phyloP scores from a whole-genome alignment of 2,797 vertebrate genomes.

The Fistularia commersonii region DNA sequence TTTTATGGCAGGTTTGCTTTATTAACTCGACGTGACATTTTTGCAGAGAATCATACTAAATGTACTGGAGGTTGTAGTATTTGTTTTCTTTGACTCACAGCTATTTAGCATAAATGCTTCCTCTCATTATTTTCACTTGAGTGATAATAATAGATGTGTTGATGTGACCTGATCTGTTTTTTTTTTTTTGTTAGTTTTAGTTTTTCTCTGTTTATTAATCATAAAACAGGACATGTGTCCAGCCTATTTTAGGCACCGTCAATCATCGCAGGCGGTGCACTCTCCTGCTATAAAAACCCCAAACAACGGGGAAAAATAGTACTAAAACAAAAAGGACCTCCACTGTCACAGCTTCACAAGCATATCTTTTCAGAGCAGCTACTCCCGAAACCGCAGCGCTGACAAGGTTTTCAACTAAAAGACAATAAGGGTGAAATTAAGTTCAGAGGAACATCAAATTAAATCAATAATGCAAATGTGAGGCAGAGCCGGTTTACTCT shows the following conservation, averaged over 20 bases:
- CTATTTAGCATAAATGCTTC: constrained; percentile 37
- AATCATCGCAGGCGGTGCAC: constrained; percentile 23
- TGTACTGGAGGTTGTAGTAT: too few relatives aligned
- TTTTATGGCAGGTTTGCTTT: too few relatives aligned
- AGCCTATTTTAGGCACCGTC: constrained; percentile 50
- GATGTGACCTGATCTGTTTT: constrained; percentile 35
- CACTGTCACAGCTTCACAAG: constrained; percentile 26
- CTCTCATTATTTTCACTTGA: constrained; percentile 31
- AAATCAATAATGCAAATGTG: constrained; percentile 48
- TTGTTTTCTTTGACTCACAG: constrained; percentile 3
- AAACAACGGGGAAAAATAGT: not conserved
- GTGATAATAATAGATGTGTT: constrained; percentile 59
- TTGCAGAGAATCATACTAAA: too few relatives aligned
- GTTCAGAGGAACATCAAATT: constrained; percentile 36
- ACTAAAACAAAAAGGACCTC: constrained; percentile 10
- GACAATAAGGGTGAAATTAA: constrained; percentile 42
- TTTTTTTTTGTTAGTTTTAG: constrained; percentile 34
- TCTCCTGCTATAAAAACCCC: constrained; percentile 17
- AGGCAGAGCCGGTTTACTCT: constrained; percentile 20
- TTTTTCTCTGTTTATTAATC: too few relatives aligned
- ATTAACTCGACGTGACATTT: too few relatives aligned
- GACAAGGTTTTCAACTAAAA: constrained; percentile 33
- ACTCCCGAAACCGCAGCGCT: constrained; percentile 15
- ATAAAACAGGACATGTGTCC: constrained; percentile 26
- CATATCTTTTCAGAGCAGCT: constrained; percentile 20